Evolutionary conservation across 2,113 vertebrate species (phyloP), one percentile per base, ranked within the genome.

Genomic region (Hucho hucho): DNA sequence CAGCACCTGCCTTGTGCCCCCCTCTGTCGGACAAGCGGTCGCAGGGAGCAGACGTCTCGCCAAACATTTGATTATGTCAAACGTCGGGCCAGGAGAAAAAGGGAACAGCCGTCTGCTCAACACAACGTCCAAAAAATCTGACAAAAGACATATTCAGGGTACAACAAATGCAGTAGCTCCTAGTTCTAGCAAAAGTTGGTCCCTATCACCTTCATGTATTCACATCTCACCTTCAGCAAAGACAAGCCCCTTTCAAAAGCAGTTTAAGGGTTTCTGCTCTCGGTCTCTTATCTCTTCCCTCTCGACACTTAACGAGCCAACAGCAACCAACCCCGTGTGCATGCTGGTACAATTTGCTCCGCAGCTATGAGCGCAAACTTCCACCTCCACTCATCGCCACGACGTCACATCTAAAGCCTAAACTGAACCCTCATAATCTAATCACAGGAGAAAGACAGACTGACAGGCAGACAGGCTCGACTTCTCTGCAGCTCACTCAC

Each of bases 1-100:
- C 75, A 79, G 87, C 92, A 93, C 93, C 91, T 93, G 91, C 80
- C 82, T 56, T 28, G 73, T 65, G 73, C 82, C 77, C 76, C 37
- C 63, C 73, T 74, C 78, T 77, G 75, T 43, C 2, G 37, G 37
- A 12, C 37, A 43, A 43, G 82, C 72, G 75, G 79, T 81, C 74
- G 12, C 58, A 70, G 75, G 68, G n/a, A 76, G 77, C 69, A 75
- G 81, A 70, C 32, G 12, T 37, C 65, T 73, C 74, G 16, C 73
- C 73, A 28, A 79, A 81, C 72, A 75, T 65, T 12, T 53, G 63
- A 37, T 75, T 26, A 67, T 59, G n/a, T 59, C n/a, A n/a, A n/a
- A n/a, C n/a, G n/a, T n/a, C n/a, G n/a, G n/a, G n/a, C 58, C n/a
- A 22, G 18, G 18, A 16, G 4, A 24, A 16, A 61, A 61, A 24